Base-by-base conservation (phyloP, 2,888 invertebrate species). In the Acleris sparsana region DNA sequence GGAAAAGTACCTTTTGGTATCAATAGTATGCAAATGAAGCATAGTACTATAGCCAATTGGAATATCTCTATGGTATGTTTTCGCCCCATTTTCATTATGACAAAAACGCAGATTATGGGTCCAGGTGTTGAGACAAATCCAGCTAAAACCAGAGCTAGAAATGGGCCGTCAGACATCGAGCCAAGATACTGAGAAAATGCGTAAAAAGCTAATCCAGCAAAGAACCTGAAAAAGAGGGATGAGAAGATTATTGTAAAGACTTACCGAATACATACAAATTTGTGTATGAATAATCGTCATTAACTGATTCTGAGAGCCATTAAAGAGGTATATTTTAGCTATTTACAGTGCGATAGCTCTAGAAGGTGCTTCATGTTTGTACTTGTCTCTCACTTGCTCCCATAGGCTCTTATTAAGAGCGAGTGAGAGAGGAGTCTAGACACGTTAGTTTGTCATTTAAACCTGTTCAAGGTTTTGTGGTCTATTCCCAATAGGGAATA, bases 161-260 rank as follows among this genome's bases (percentile, higher is more conserved):
- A 94, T 64, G 94, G 86, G 71, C 94, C 90, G 9, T 83, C 81
- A 33, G 93, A 93, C 52, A 95, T 85, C 53, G 88, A 84, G 3
- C 94, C 94, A 55, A 94, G 83, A 70, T 93, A 94, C 79, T 94
- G 94, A 2, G 94, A 93, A 75, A 94, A 94, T 5, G 94, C 93
- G 75, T 90, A 94, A 79, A 94, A 94, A 33, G 92, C 87, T 67
- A 94, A 76, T 53, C 94, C 94, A 46, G 89, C 89, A 67, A 92
- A 89, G 69, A 94, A 93, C 94, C 94, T 94, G 82, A 62, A 83
- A 82, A 49, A 67, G 29, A 52, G 43, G 33, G 16, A 39, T 13
- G 39, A 29, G 39, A 39, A 39, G 39, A 13, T 39, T 39, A 39
- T 39, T 46, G n/a, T 17, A 7, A 44, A 44, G 2, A 46, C 46